A percentile compares a stretch with the other conserved stretches of the same genome.
These are phyloP conservation scores for Mesodorylaimus sp. DNA, from an alignment of 2,888 invertebrate genomes.

Conservation along the genomic window DNA sequence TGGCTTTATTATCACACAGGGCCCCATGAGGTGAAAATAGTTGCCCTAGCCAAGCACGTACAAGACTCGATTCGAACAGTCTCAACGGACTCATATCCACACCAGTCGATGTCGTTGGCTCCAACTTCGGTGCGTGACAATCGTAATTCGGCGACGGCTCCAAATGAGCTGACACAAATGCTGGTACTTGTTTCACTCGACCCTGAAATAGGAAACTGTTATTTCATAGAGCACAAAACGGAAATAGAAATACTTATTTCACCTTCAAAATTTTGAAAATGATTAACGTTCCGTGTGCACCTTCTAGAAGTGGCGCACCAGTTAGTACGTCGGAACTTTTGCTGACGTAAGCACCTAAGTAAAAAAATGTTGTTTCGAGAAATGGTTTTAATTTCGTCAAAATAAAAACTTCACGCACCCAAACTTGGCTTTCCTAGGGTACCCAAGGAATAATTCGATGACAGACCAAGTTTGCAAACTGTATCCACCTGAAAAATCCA, in stretches of 20 bases:
- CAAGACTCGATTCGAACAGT: too few relatives aligned
- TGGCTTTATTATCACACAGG: too few relatives aligned
- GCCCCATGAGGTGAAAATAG: too few relatives aligned
- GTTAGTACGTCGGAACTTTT: conserved; percentile 5
- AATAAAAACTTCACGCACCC: conserved; percentile 1
- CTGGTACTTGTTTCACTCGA: conserved; percentile 4
- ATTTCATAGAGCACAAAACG: neutral
- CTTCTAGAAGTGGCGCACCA: neutral
- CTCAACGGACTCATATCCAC: too few relatives aligned
- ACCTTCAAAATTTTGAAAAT: conserved; percentile 10
- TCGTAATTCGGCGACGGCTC: conserved; percentile 9
- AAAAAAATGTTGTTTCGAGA: neutral
- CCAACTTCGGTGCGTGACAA: conserved; percentile 3
- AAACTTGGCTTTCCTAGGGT: conserved; percentile 2
- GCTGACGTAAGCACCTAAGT: conserved; percentile 7
- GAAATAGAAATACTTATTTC: neutral
- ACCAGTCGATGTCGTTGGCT: too few relatives aligned
- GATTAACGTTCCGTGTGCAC: neutral
- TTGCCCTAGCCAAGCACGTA: too few relatives aligned
- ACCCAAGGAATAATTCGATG: neutral
- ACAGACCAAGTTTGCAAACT: conserved; percentile 5
- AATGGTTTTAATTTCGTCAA: neutral
- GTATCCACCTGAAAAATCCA: conserved; percentile 1
- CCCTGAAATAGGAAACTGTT: conserved; percentile 5
- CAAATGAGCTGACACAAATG: neutral